Percentiles rank a stretch among this genome's conserved stretches.
Evolutionary conservation across 2,888 invertebrate genomes (phyloP).

Genomic region (Drosophila rubida): DNA sequence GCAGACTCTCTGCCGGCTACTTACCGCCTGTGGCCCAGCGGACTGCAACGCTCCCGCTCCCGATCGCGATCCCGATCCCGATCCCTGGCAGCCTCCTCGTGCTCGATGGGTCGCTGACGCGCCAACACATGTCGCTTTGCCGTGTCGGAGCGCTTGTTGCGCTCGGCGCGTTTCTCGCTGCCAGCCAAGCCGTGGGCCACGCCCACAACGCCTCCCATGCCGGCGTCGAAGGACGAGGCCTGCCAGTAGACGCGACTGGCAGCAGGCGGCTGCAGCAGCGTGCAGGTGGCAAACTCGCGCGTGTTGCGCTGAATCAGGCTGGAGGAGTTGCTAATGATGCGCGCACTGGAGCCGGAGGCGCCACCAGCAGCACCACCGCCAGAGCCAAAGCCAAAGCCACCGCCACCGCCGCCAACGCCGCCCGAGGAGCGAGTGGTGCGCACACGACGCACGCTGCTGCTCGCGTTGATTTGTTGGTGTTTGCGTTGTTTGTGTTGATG

Average conservation of each 20-base stretch:
- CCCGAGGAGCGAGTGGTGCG: conserved; percentile 46
- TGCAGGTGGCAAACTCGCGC: conserved; percentile 82
- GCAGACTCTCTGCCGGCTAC: not conserved
- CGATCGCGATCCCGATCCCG: conserved; percentile 26
- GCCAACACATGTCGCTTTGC: conserved; percentile 91
- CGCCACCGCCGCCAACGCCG: conserved; percentile 24
- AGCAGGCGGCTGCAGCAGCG: conserved; percentile 88
- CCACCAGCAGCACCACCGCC: conserved; percentile 30
- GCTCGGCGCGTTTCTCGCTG: conserved; percentile 86
- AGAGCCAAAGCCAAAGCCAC: conserved; percentile 5
- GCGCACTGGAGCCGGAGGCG: conserved; percentile 63
- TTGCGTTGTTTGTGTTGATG: conserved; percentile 56
- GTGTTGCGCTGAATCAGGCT: conserved; percentile 83
- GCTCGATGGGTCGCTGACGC: conserved; percentile 91
- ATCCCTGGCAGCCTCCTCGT: conserved; percentile 85
- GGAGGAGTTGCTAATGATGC: conserved; percentile 80
- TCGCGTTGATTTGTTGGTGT: conserved; percentile 46
- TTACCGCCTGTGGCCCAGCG: conserved; percentile 81
- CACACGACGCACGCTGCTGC: conserved; percentile 78
- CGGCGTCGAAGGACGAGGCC: conserved; percentile 92
- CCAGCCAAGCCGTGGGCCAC: conserved; percentile 18
- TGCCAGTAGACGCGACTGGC: conserved; percentile 87
- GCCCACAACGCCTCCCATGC: conserved; percentile 68
- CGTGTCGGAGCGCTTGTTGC: conserved; percentile 87
- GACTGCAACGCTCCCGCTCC: conserved; percentile 69